phyloP scores from a whole-genome alignment of 2,113 vertebrate species.

The Rhipidura dahli region DNA sequence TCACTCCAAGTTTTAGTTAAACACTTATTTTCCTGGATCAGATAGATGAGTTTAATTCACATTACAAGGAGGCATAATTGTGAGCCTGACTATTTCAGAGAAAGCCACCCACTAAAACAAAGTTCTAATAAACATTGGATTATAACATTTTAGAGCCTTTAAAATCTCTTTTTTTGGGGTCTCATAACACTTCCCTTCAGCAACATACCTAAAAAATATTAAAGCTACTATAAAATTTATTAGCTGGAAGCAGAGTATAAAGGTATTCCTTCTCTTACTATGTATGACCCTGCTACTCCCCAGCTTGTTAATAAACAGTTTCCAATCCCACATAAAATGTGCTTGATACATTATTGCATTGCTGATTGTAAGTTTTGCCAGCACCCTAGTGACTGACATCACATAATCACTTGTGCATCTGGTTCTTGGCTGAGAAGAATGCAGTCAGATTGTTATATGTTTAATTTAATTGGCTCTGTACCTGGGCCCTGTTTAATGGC shows the following conservation, averaged over 20 bases:
- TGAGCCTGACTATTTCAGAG: neutral
- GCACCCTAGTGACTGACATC: neutral
- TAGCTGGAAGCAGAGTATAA: slow-evolving; percentile 25
- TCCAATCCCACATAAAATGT: neutral
- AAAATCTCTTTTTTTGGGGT: slow-evolving; percentile 4
- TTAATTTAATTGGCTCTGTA: slow-evolving; percentile 38
- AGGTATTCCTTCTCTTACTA: slow-evolving; percentile 16
- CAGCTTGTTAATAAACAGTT: slow-evolving; percentile 7
- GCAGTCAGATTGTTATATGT: neutral
- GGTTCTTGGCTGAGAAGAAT: neutral
- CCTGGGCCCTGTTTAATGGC: neutral
- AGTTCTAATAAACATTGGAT: neutral
- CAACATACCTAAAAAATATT: slow-evolving; percentile 27
- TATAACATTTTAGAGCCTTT: slow-evolving; percentile 3
- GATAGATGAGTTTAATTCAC: neutral
- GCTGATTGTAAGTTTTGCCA: slow-evolving; percentile 36
- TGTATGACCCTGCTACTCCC: neutral
- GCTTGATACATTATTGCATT: neutral
- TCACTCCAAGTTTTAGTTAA: neutral
- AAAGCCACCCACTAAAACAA: neutral
- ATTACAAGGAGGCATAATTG: neutral
- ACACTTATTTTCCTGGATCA: neutral
- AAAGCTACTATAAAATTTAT: slow-evolving; percentile 52
- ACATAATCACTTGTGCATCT: neutral
- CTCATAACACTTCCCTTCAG: slow-evolving; percentile 18